Base-by-base conservation (phyloP, 2,797 vertebrate genomes). In the Artibeus jamaicensis region DNA sequence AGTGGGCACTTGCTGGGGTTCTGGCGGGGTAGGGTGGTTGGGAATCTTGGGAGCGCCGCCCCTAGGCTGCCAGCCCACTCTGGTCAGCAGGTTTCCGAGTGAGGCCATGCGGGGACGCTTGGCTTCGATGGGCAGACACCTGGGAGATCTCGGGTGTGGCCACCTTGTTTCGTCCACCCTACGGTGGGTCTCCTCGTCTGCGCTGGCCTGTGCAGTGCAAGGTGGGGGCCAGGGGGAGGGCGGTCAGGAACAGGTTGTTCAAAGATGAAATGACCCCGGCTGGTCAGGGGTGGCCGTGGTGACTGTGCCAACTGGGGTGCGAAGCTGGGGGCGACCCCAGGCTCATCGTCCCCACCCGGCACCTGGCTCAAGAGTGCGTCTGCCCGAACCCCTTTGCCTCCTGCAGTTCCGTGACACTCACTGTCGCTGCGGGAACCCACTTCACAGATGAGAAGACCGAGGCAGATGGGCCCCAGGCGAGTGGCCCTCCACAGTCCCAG, bases 331-430 rank as follows among this genome's bases (percentile, higher is more conserved):
- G 22, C 10, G 57, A 29, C 57, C 24, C 10, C 26, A 14, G 11
- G 26, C 57, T 6, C 15, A 2, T 15, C 14, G 12, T 32, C 32
- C 14, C 44, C 24, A 37, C 65, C 76, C 57, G 65, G 55, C 3
- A 0, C 34, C 1, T 0, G 3, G 0, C 59, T 82, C 18, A 0
- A 2, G 19, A 1, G 24, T 29, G 32, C 21, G 1, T 1, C 0
- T 1, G 11, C 11, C 2, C 2, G 18, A 14, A 11, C 24, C 8
- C 67, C 3, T 39, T 7, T 18, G 0, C 9, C 11, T 6, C 12
- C 50, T 18, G 18, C 21, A 2, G 9, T n/a, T n/a, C 55, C 53
- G 16, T 0, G 0, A 21, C 48, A 29, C 44, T 29, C 19, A 16
- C 73, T 65, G 12, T 3, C 11, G 19, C 26, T 7, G 9, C 5